phyloP scores from a whole-genome alignment of 2,888 invertebrate genomes.

The Drosophila pseudotakahashii region DNA sequence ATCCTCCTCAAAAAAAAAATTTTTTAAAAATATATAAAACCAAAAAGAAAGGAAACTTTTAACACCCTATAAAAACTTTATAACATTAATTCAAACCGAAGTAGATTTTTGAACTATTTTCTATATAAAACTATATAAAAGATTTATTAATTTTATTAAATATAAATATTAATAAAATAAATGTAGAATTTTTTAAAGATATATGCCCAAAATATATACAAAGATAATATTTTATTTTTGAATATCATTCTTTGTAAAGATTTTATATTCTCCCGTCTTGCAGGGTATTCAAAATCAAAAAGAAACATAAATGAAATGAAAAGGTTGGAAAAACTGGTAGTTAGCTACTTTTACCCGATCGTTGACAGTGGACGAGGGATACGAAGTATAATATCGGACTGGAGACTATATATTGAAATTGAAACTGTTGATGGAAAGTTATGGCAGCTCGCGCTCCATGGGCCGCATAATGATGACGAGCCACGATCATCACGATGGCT shows the following conservation, averaged over 20 bases:
- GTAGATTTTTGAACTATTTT: too few species aligned
- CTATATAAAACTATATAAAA: too few species aligned
- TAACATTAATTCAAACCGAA: too few species aligned
- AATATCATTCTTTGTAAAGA: not conserved
- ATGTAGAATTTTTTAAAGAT: too few species aligned
- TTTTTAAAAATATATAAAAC: not conserved
- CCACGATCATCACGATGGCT: conserved; percentile 49
- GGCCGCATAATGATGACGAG: conserved; percentile 53
- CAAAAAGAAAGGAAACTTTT: not conserved
- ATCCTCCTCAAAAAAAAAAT: conserved; percentile 7
- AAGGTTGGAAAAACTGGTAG: conserved; percentile 49
- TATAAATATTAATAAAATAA: too few species aligned
- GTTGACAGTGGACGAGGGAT: conserved; percentile 19
- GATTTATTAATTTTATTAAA: too few species aligned
- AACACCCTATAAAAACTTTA: not conserved
- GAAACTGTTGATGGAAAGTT: conserved; percentile 74
- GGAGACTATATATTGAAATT: conserved; percentile 62
- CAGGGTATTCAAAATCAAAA: conserved; percentile 10
- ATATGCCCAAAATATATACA: too few species aligned
- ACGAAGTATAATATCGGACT: conserved; percentile 1
- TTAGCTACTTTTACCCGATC: conserved; percentile 45
- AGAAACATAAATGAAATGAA: conserved; percentile 18
- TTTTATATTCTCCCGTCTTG: not conserved
- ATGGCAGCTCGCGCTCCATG: conserved; percentile 39
- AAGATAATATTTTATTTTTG: not conserved